Percentiles rank a stretch among this genome's conserved stretches.
Evolutionary conservation across 2,888 invertebrate species (phyloP).

Genomic region (Megastigmus dorsalis): DNA sequence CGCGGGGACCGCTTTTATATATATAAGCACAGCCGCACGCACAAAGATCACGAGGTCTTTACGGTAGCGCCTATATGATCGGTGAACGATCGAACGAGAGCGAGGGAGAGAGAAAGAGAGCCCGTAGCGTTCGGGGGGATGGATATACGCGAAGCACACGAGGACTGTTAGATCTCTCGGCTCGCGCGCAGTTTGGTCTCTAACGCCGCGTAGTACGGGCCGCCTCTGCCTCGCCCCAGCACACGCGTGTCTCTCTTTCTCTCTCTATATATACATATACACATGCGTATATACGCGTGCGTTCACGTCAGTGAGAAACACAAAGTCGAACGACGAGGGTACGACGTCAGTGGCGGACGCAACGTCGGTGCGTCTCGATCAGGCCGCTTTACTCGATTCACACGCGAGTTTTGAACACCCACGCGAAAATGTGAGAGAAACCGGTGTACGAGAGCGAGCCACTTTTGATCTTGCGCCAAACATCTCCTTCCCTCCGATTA

Average conservation of each 20-base stretch:
- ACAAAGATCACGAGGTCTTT: too few relatives aligned
- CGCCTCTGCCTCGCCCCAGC: not conserved
- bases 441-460: too few relatives aligned
- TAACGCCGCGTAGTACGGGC: slow-evolving; percentile 8
- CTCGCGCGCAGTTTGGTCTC: slow-evolving; percentile 16
- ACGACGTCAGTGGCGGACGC: slow-evolving; percentile 46
- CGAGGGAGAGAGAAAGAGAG: slow-evolving; percentile 14
- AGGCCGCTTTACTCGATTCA: slow-evolving; percentile 13
- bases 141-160: too few relatives aligned
- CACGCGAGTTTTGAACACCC: too few relatives aligned
- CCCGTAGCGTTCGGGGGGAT: not conserved
- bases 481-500: not conserved
- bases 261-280: too few relatives aligned
- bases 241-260: too few relatives aligned
- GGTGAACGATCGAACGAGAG: not conserved
- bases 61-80: slow-evolving; percentile 3
- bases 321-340: slow-evolving; percentile 32
- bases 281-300: too few relatives aligned
- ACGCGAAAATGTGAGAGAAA: too few relatives aligned
- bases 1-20: too few relatives aligned
- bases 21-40: too few relatives aligned
- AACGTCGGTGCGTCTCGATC: slow-evolving; percentile 46
- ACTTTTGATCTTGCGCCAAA: slow-evolving; percentile 22
- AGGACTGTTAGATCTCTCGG: not conserved
- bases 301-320: too few relatives aligned